Base-by-base conservation (phyloP, 2,888 invertebrate genomes). In the Morpho helenor region DNA sequence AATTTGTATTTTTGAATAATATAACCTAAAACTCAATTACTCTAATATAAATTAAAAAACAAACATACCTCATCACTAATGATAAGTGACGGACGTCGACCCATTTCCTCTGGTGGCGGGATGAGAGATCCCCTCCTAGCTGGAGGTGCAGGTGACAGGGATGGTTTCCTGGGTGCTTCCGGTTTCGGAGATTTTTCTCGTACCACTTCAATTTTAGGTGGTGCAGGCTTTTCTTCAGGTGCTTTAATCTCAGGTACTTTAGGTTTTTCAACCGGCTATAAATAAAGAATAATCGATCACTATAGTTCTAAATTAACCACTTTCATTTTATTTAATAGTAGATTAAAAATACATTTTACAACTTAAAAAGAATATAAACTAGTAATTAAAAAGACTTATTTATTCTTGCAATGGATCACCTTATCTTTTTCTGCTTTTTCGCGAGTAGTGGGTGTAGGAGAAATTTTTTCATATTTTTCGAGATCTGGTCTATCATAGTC, bases 11-110 rank as follows among this genome's bases (percentile, higher is more conserved):
- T 41, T 61, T 41, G 9, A 43, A 49, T 31, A 49, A 57, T 53
- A 49, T 52, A 43, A 43, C 43, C 31, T 51, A 50, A 48, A 47
- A 46, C 16, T 22, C 46, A 45, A 39, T 40, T 60, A 56, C 44
- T 49, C 22, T 41, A 45, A 59, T 55, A 56, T 60, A 45, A 7
- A 39, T 23, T 8, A 42, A 8, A 39, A n/a, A 66, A 10, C 49
- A 61, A 83, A 89, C 92, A 86, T 95, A 98, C 98, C 96, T 98
- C 97, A 86, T 98, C 97, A 80, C 97, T 96, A 80, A 98, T 97
- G 76, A 98, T 96, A 71, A 98, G 93, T 72, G 97, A 97, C 69
- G 97, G 96, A 72, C 97, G 93, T 74, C 97, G 93, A 75, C 95
- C 95, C 86, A 95, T 94, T 82, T 94, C 95, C 82, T 97, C 97